Conservation (phyloP, 2,113 vertebrate genomes). For the Centropus unirufus region DNA sequence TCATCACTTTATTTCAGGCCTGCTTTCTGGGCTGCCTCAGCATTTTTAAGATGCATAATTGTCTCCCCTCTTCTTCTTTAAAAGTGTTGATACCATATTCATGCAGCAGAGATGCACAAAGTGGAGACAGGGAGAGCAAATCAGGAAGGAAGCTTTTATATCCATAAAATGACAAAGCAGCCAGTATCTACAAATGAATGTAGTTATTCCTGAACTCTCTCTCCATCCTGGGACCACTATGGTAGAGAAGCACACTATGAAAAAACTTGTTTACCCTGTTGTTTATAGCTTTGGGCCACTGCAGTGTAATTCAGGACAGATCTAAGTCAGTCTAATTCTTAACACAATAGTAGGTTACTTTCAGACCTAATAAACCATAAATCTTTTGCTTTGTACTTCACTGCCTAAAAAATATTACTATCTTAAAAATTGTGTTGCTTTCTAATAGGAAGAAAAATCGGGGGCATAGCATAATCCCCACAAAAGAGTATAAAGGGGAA, state of each 20-base stretch:
- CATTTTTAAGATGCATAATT: background rate
- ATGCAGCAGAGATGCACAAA: background rate
- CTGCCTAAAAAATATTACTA: background rate
- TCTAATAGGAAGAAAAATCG: background rate
- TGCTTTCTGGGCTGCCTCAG: background rate
- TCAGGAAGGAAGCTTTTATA: background rate
- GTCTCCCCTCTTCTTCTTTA: background rate
- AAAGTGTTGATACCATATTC: constrained; percentile 27
- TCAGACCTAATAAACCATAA: background rate
- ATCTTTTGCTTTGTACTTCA: constrained; percentile 12
- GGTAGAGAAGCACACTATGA: background rate
- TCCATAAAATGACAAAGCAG: background rate
- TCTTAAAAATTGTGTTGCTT: background rate
- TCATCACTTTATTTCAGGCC: constrained; percentile 12
- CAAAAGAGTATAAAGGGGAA: background rate
- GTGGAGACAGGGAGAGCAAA: background rate
- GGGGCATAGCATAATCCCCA: background rate
- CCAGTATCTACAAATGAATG: background rate
- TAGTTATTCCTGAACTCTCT: background rate
- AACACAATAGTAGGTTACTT: background rate
- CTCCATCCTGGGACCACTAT: background rate
- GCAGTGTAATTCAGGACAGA: background rate
- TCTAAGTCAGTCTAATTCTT: background rate
- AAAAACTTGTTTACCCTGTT: background rate
- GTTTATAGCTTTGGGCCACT: constrained; percentile 6